These are phyloP conservation scores for Drosophila watanabei DNA, from an alignment of 1,140 invertebrate genomes.

Conservation along the genomic window DNA sequence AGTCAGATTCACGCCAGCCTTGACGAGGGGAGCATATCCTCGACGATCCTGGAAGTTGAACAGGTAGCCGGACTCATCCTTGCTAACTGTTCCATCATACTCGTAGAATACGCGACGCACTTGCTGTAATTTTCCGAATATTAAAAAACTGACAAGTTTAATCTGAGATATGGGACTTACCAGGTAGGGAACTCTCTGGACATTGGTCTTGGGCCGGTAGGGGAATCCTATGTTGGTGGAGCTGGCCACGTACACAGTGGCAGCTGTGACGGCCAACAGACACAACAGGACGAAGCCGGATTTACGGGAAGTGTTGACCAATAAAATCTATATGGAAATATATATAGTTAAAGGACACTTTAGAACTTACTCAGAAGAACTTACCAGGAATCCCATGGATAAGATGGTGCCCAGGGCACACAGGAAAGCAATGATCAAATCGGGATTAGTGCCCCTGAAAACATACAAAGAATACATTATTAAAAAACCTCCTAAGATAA, in stretches of 20 bases:
- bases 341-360: neutral
- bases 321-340: constrained; percentile 7
- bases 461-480: too few relatives aligned
- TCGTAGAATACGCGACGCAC: constrained; percentile 88
- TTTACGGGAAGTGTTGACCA: constrained; percentile 69
- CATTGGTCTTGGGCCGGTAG: constrained; percentile 89
- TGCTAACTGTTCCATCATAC: constrained; percentile 86
- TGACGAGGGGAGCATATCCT: constrained; percentile 87
- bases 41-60: constrained; percentile 90
- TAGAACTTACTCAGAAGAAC: neutral
- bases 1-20: constrained; percentile 70
- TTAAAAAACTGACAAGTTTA: neutral
- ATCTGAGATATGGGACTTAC: constrained; percentile 70
- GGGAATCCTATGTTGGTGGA: constrained; percentile 91
- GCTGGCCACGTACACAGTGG: constrained; percentile 87
- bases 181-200: constrained; percentile 89
- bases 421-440: constrained; percentile 86
- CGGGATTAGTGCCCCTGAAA: constrained; percentile 87
- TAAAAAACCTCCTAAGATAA: rapidly evolving
- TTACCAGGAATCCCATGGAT: constrained; percentile 70
- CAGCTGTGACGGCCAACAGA: constrained; percentile 86
- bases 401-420: constrained; percentile 85
- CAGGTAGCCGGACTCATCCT: constrained; percentile 89
- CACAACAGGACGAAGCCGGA: constrained; percentile 52
- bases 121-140: constrained; percentile 87